Evolutionary conservation across 2,113 vertebrate genomes (phyloP).

Genomic region (Heterocephalus glaber): DNA sequence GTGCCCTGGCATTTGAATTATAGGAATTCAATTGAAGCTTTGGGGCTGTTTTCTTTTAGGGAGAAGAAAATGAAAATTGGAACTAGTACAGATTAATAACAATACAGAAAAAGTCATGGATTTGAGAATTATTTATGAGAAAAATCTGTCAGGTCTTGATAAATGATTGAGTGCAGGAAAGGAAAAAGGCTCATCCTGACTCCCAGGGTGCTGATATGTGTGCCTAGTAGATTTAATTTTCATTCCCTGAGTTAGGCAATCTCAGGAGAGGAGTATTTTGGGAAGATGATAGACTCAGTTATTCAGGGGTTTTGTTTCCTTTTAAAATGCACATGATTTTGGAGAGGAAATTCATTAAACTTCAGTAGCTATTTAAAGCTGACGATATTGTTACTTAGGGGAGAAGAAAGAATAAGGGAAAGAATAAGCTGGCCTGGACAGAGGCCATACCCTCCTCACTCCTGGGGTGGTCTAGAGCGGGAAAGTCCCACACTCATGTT

Average conservation of each 20-base stretch:
- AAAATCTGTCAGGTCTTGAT: background rate
- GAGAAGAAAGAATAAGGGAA: background rate
- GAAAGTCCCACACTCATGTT: background rate
- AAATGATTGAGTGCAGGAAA: background rate
- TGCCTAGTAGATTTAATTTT: background rate
- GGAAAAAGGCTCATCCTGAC: background rate
- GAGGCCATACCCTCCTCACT: background rate
- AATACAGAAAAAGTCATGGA: background rate
- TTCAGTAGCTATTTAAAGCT: background rate
- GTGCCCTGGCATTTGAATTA: slow-evolving; percentile 2
- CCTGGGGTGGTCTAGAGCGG: background rate
- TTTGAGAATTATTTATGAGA: slow-evolving; percentile 27
- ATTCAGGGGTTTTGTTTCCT: slow-evolving; percentile 43
- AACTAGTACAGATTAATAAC: slow-evolving; percentile 2
- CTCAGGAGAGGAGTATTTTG: background rate
- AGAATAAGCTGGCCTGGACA: background rate
- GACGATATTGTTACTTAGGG: background rate
- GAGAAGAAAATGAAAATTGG: slow-evolving; percentile 7
- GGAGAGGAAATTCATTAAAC: background rate
- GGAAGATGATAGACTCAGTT: slow-evolving; percentile 13
- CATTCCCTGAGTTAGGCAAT: background rate
- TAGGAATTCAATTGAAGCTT: background rate
- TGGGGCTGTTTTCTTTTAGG: slow-evolving; percentile 25
- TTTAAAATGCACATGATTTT: slow-evolving; percentile 15
- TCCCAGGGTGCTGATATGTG: background rate